Evolutionary conservation across 2,888 invertebrate genomes (phyloP).

Genomic region (Lepidocyrtoides sp.): DNA sequence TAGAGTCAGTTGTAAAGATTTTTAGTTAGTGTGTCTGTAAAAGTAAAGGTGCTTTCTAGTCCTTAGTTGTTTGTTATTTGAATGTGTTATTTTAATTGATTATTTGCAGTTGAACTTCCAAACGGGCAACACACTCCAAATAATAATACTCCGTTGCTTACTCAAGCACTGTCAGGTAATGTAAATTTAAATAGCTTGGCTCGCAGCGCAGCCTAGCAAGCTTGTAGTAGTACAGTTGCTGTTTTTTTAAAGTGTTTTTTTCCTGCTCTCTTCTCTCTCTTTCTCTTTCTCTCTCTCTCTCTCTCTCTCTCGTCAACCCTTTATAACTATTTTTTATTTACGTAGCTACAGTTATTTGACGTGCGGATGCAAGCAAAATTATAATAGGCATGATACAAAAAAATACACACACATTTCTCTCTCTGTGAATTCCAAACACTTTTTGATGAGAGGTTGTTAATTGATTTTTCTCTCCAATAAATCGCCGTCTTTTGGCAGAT

Average conservation of each 20-base stretch:
- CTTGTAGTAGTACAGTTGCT: conserved; percentile 15
- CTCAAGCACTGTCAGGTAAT: conserved; percentile 98
- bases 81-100: conserved; percentile 87
- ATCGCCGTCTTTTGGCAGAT: no score
- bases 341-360: no score
- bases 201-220: conserved; percentile 79
- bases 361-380: no score
- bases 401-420: no score
- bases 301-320: not conserved
- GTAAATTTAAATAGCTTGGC: conserved; percentile 73
- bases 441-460: no score
- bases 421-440: no score
- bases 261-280: no score
- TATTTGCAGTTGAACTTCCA: conserved; percentile 96
- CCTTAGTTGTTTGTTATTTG: conserved; percentile 64
- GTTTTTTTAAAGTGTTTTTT: not conserved
- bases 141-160: conserved; percentile 98
- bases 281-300: no score
- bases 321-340: no score
- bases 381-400: no score
- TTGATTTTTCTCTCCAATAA: no score
- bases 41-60: conserved; percentile 56
- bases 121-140: conserved; percentile 98
- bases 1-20: conserved; percentile 6
- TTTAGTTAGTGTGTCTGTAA: conserved; percentile 50